Percentiles rank a stretch among this genome's conserved stretches.
Evolutionary conservation across 30 jellyfish, hydroid and myxozoan species (phyloP).

Genomic region (Sanderia malayensis): DNA sequence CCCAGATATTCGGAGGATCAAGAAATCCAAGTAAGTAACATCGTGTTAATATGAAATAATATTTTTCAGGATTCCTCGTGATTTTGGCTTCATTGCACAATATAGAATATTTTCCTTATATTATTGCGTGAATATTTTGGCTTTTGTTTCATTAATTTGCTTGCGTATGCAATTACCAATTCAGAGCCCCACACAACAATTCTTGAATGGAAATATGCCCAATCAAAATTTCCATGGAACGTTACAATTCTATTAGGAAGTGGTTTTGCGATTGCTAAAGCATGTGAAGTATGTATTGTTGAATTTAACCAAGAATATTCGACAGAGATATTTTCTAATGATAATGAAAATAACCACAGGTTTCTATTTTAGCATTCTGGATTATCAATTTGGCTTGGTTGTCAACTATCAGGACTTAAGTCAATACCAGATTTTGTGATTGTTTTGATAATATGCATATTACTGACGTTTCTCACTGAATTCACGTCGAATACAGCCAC

Average conservation of each 20-base stretch:
- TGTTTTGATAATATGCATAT: slow-evolving; percentile 55
- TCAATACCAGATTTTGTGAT: slow-evolving; percentile 71
- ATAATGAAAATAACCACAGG: no score
- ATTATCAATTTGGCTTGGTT: slow-evolving; percentile 88
- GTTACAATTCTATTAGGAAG: slow-evolving; percentile 84
- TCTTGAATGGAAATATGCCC: slow-evolving; percentile 76
- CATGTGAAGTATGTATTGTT: slow-evolving; percentile 73
- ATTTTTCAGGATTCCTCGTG: no score
- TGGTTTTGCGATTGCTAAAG: slow-evolving; percentile 96
- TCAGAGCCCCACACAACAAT: slow-evolving; percentile 59
- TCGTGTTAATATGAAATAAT: no score
- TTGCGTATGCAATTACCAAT: not conserved
- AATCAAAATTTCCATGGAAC: slow-evolving; percentile 87
- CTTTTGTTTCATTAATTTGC: not conserved
- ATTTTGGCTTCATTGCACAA: no score
- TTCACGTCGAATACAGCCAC: slow-evolving; percentile 98
- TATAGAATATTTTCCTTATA: no score
- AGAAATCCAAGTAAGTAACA: slow-evolving; percentile 35
- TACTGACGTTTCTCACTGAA: slow-evolving; percentile 92
- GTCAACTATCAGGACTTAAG: slow-evolving; percentile 71
- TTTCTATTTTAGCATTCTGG: slow-evolving; percentile 71
- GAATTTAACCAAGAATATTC: no score
- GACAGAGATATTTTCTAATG: no score
- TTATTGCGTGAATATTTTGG: no score
- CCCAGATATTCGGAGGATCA: slow-evolving; percentile 50